A percentile compares a stretch with the other conserved stretches of the same genome.
Evolutionary conservation across 2,113 vertebrate genomes (phyloP).

Genomic region (Saccopteryx leptura): DNA sequence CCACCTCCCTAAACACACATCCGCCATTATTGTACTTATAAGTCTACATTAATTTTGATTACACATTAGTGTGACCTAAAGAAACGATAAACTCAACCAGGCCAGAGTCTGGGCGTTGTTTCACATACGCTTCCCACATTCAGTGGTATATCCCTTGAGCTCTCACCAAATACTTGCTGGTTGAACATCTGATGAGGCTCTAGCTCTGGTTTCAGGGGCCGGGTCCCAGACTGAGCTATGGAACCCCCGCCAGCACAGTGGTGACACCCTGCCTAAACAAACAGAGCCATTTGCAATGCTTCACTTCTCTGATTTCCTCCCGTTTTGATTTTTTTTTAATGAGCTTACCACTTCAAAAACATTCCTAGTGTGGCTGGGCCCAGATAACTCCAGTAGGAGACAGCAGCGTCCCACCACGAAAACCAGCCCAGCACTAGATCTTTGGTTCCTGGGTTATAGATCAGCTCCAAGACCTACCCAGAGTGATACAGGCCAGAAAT

Average conservation of each 20-base stretch:
- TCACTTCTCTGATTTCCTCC: conserved; percentile 52
- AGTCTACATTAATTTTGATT: conserved; percentile 12
- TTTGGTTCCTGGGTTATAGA: conserved; percentile 13
- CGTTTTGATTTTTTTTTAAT: conserved; percentile 61
- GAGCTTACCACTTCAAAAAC: conserved; percentile 68
- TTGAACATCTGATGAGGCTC: conserved; percentile 34
- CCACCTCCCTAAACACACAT: not conserved
- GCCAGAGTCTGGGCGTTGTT: not conserved
- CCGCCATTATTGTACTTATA: not conserved
- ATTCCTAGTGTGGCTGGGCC: conserved; percentile 42
- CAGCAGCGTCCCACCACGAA: not conserved
- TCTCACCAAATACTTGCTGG: conserved; percentile 31
- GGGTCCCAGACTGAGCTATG: conserved; percentile 59
- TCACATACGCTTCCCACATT: not conserved
- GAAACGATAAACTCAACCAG: conserved; percentile 38
- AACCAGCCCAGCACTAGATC: conserved; percentile 37
- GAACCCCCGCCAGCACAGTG: conserved; percentile 1
- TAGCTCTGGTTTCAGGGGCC: conserved; percentile 58
- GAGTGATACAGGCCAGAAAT: not conserved
- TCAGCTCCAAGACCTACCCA: conserved; percentile 57
- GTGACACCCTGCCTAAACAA: conserved; percentile 51
- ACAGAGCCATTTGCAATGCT: conserved; percentile 54
- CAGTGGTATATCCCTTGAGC: not conserved
- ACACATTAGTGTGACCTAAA: not conserved
- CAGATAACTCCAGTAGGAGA: conserved; percentile 12